Evolutionary conservation across 2,888 invertebrate species (phyloP), one percentile per base, ranked within the genome.

Genomic region (Leptopilina syphax): DNA sequence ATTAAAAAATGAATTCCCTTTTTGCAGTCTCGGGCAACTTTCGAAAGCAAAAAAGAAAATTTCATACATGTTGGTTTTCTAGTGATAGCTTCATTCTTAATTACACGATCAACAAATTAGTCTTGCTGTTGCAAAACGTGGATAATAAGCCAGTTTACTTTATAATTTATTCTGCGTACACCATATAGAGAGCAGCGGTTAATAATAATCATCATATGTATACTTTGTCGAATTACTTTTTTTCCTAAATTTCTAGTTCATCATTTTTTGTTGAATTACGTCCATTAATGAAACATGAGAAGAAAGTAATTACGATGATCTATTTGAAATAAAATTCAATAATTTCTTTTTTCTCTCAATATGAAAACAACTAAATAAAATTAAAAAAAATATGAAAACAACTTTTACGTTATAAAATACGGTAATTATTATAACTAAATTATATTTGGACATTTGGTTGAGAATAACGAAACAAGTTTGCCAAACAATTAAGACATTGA

Each of bases 61-160:
- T 60, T 18, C 60, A 60, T 60, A 60, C n/a, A 60, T 60, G 18
- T 60, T 60, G 60, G 60, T 60, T 60, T 60, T 60, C 60, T 18
- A n/a, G 13, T 60, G 60, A 60, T 60, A 60, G 60, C 60, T 60
- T 60, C 60, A 60, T 60, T 60, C 60, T 60, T 60, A 60, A 60
- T 60, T 60, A 18, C 60, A 60, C n/a, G 60, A 60, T 60, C 60
- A 18, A 18, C 18, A 60, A 60, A 60, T 60, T 60, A 60, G 60
- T 60, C 60, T 60, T 60, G 60, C 60, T 1, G 60, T 60, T 60
- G 18, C 60, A 60, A 60, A 60, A 60, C 60, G 60, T 60, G 60
- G 18, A 60, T 60, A 60, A 60, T 60, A 18, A 60, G 60, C 60
- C 18, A 60, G 60, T 60, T 60, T 60, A 60, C n/a, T 60, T 60